Base-by-base conservation (phyloP, 2,113 vertebrate species). In the Dromas ardeola region DNA sequence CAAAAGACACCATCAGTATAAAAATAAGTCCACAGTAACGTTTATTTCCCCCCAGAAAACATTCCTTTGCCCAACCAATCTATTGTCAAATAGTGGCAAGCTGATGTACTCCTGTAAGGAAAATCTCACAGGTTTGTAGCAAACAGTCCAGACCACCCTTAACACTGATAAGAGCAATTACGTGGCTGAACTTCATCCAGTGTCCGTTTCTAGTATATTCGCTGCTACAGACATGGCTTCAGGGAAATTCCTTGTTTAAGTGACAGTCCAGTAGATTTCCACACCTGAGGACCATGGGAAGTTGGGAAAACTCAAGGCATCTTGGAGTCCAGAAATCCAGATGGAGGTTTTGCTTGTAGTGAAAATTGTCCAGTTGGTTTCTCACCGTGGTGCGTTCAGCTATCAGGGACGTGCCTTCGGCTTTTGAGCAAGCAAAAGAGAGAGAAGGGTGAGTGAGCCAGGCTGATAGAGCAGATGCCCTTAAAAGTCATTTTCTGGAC, bases 351-450 rank as follows among this genome's bases (percentile, higher is more conserved):
- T 96, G 91, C 98, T 98, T 98, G 98, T 98, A 98, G 96, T 98
- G 96, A 94, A 97, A 97, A 98, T 80, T 97, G 95, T 98, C 98
- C 98, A 98, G 97, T 98, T 98, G 92, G 84, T 96, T 98, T 97
- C 98, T 98, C 98, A 98, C 98, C 97, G n/a, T n/a, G 98, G 96
- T 95, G 77, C 97, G 94, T 95, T 97, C 99, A 97, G 98, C 97
- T 98, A 98, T 99, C 98, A 99, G 98, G 99, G 99, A 97, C 98
- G 99, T 69, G 99, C 99, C 99, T 99, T 99, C 92, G 99, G 99
- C 99, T 99, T 98, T 49, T 77, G 97, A 95, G 95, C 74, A 97
- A 90, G 94, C 53, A 90, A 79, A 96, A 82, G 90, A 93, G 16
- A 80, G 66, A 90, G 66, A 88, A 89, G 61, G 23, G 49, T 67